Conservation (phyloP, 2,113 vertebrate genomes). For the Ceratotherium simum region DNA sequence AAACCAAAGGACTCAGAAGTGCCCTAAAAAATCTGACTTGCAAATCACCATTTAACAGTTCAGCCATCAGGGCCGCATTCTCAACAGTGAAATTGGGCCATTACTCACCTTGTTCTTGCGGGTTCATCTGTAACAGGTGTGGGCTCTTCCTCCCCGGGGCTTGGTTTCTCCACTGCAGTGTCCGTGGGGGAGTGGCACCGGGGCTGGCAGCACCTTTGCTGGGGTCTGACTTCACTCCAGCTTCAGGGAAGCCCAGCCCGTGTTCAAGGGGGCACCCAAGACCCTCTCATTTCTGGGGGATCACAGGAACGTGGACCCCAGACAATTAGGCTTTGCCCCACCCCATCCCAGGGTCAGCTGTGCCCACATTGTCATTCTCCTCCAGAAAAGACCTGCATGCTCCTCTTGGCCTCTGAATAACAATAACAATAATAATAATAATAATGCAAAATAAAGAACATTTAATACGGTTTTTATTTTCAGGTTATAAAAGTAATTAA, state of each 20-base stretch:
- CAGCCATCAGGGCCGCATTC: not conserved
- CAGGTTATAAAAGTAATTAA: not conserved
- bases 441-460: not conserved
- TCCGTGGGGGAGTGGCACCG: too few species aligned
- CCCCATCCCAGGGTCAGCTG: not conserved
- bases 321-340: not conserved
- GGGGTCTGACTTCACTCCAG: not conserved
- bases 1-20: not conserved
- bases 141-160: not conserved
- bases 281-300: not conserved
- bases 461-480: not conserved
- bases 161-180: not conserved
- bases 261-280: not conserved
- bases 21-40: not conserved
- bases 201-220: not conserved
- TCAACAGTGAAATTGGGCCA: rapidly evolving
- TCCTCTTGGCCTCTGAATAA: not conserved
- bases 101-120: not conserved
- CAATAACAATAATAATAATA: not conserved
- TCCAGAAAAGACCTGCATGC: not conserved
- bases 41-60: not conserved
- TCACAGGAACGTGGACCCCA: not conserved
- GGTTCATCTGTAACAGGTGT: rapidly evolving
- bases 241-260: not conserved
- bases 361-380: not conserved